Conservation (phyloP, 2,113 vertebrate species). For the Tichodroma muraria region DNA sequence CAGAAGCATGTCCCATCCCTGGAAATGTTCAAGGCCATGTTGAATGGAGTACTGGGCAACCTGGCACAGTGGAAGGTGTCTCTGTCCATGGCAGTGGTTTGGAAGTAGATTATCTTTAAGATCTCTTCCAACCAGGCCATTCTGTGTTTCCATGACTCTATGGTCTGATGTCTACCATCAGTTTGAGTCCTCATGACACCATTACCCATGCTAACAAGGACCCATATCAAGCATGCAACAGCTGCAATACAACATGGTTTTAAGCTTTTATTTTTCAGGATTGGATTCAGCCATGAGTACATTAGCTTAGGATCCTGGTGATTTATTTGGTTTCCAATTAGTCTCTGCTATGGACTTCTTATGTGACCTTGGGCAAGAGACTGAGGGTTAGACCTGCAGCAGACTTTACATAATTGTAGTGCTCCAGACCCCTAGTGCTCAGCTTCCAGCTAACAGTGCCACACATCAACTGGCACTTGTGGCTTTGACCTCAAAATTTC, state of each 20-base stretch:
- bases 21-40: background rate
- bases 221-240: background rate
- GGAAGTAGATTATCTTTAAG: background rate
- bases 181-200: background rate
- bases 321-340: background rate
- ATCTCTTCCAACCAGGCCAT: background rate
- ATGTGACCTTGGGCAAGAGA: constrained; percentile 24
- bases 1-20: background rate
- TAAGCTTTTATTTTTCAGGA: background rate
- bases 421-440: background rate
- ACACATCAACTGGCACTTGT: background rate
- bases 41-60: background rate
- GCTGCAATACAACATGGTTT: background rate
- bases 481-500: constrained; percentile 9
- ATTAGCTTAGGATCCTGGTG: background rate
- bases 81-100: background rate
- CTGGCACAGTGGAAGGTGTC: background rate
- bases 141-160: background rate
- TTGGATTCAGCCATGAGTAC: background rate
- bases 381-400: background rate
- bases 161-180: background rate
- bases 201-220: background rate
- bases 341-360: background rate
- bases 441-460: background rate
- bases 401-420: background rate